Percentiles rank a stretch among this genome's conserved stretches.
phyloP scores from a whole-genome alignment of 1,140 invertebrate genomes.

The Rhopalosiphum padi region DNA sequence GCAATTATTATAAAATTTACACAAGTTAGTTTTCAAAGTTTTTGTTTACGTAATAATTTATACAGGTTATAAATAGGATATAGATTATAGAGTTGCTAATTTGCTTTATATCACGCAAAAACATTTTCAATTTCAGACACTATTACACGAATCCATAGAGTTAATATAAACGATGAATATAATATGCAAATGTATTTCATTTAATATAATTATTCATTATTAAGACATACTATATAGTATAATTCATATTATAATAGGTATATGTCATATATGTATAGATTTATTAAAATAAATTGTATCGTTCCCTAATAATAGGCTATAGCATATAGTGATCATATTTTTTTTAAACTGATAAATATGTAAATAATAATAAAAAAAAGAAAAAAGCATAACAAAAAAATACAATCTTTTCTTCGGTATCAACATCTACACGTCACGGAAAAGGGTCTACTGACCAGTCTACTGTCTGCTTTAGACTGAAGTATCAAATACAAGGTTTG shows the following conservation, averaged over 20 bases:
- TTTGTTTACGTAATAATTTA: neutral
- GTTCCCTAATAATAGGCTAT: neutral
- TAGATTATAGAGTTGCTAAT: neutral
- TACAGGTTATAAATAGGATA: neutral
- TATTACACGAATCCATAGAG: neutral
- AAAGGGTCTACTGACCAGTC: too few species aligned
- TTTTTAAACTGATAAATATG: neutral
- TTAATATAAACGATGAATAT: neutral
- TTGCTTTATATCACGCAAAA: neutral
- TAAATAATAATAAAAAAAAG: neutral
- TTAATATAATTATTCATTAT: neutral
- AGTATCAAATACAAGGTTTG: neutral
- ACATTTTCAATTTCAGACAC: neutral
- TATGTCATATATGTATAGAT: neutral
- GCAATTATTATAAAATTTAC: neutral
- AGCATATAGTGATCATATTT: neutral
- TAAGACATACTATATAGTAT: neutral
- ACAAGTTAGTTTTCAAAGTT: neutral
- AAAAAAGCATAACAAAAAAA: neutral
- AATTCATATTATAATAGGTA: neutral
- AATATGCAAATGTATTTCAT: neutral
- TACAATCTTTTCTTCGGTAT: neutral
- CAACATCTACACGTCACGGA: neutral
- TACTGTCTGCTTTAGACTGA: neutral
- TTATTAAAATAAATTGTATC: neutral